Conservation (phyloP, 2,888 invertebrate genomes). For the Chrysolina americana region DNA sequence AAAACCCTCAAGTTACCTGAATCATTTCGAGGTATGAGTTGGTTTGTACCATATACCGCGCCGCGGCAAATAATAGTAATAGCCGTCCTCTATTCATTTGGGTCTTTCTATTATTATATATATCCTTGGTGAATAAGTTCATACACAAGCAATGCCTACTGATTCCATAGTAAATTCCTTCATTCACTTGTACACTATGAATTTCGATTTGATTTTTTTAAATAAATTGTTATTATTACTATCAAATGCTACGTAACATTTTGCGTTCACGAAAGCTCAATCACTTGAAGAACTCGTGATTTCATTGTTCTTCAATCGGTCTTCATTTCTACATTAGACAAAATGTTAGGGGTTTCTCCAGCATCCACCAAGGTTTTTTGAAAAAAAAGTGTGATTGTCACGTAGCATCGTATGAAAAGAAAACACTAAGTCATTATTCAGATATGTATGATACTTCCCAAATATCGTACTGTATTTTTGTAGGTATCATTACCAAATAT, state of each 20-base stretch:
- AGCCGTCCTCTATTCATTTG: no score
- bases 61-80: no score
- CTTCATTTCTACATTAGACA: background rate
- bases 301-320: background rate
- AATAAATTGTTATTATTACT: no score
- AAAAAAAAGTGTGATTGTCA: background rate
- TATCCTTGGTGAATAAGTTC: no score
- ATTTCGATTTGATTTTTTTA: no score
- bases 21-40: no score
- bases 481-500: constrained; percentile 17
- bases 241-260: background rate
- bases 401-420: background rate
- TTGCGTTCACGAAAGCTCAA: background rate
- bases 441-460: background rate
- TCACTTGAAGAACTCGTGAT: background rate
- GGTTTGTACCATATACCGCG: no score
- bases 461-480: background rate
- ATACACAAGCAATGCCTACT: no score
- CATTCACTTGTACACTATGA: no score
- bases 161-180: no score
- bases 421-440: background rate
- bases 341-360: background rate
- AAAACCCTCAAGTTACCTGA: no score
- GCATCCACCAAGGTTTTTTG: background rate
- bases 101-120: no score